These are phyloP conservation scores for Erebia aethiops DNA, from an alignment of 2,888 invertebrate species.

Conservation along the genomic window DNA sequence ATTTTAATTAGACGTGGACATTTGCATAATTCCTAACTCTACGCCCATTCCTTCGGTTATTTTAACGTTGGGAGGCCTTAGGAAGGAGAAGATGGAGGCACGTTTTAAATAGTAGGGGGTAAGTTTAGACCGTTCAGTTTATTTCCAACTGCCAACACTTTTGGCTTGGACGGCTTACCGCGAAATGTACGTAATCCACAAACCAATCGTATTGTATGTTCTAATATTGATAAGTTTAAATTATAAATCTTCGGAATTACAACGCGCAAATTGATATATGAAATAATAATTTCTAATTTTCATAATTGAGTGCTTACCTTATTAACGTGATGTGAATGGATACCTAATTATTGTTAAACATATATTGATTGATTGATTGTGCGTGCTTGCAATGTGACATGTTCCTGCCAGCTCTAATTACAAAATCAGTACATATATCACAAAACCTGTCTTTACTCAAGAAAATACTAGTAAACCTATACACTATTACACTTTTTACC, in stretches of 20 bases:
- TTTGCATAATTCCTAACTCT: constrained; percentile 39
- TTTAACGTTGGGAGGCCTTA: constrained; percentile 42
- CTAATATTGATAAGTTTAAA: constrained; percentile 1
- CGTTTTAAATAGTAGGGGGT: constrained; percentile 63
- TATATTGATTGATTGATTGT: constrained; percentile 2
- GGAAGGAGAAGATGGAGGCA: constrained; percentile 51
- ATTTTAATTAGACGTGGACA: not conserved
- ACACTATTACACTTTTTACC: constrained; percentile 1
- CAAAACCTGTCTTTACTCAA: constrained; percentile 1
- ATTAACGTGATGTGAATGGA: constrained; percentile 5
- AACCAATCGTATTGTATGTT: not conserved
- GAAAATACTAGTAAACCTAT: not conserved
- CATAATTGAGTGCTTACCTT: not conserved
- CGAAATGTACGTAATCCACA: constrained; percentile 52
- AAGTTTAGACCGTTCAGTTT: constrained; percentile 54
- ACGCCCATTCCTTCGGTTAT: constrained; percentile 34
- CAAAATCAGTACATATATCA: constrained; percentile 8
- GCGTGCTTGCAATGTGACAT: constrained; percentile 13
- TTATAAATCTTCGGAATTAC: not conserved
- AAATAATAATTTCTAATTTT: not conserved
- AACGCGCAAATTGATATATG: not conserved
- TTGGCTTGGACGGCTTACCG: constrained; percentile 47
- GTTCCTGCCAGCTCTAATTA: constrained; percentile 2
- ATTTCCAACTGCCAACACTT: constrained; percentile 53
- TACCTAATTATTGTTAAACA: not conserved